Base-by-base conservation (phyloP, 2,113 vertebrate species). In the Caloenas nicobarica region DNA sequence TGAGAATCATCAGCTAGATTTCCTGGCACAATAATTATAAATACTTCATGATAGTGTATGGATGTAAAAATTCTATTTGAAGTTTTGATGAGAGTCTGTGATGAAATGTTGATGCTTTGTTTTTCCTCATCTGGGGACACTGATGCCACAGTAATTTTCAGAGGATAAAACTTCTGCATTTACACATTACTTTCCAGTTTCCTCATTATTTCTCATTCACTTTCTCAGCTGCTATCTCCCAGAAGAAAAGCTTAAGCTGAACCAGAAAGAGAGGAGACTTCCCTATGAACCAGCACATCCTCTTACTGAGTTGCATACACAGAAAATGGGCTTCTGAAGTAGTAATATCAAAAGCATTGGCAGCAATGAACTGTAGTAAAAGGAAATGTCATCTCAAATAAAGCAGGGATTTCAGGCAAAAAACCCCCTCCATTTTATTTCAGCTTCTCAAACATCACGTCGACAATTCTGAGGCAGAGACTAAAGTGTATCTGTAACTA, bases 31-130 rank as follows among this genome's bases (percentile, higher is more conserved):
- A 90, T 93, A 94, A 88, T 94, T 94, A 95, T 96, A 92, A 96
- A 96, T 96, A 96, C 92, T 96, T 95, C 80, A 96, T 91, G 90
- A 83, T 36, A 84, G 24, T 11, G 28, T 88, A 78, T 46, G 57
- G 69, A 79, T 91, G 44, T 86, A 95, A 96, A 96, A 96, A 97
- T 96, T 97, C 90, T 92, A 65, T 95, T 96, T 96, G 95, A 96
- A 97, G 92, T 88, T 93, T 73, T 90, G 82, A 96, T 71, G 44
- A 81, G 65, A 93, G 65, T 13, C 83, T 74, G 51, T 77, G 88
- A 93, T 94, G 92, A 96, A 95, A 95, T 44, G 81, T 86, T 77
- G 72, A 48, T 0, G 1, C 56, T 65, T 88, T 94, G 91, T 95
- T 96, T 96, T 80, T 80, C 80, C 54, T 86, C 79, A 80, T 86